Percentiles rank a stretch among this genome's conserved stretches.
Evolutionary conservation across 2,113 vertebrate genomes (phyloP).

Genomic region (Myotis yumanensis): DNA sequence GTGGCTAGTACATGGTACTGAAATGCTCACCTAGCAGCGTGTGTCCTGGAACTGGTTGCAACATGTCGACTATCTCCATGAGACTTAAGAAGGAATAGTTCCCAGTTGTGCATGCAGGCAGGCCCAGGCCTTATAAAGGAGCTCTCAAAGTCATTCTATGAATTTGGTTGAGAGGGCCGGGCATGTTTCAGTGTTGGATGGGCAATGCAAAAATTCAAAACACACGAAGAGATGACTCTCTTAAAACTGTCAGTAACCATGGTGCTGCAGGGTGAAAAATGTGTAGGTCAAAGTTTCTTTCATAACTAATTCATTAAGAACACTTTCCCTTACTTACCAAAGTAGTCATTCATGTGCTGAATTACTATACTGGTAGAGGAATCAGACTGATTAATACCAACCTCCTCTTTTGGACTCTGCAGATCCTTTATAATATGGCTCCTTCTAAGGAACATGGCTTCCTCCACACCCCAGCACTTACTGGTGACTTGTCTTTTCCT

Average conservation of each 20-base stretch:
- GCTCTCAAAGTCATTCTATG: not conserved
- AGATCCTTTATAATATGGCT: not conserved
- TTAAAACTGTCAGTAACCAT: conserved; percentile 25
- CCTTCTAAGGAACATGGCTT: not conserved
- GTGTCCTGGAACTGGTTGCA: conserved; percentile 21
- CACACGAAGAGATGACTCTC: conserved; percentile 57
- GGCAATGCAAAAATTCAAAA: conserved; percentile 10
- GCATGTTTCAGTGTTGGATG: not conserved
- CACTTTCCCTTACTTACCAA: not conserved
- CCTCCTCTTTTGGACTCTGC: not conserved
- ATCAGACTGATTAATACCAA: not conserved
- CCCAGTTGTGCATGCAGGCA: conserved; percentile 9
- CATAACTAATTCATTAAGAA: not conserved
- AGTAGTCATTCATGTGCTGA: not conserved
- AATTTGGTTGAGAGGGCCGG: not conserved
- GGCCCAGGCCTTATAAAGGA: not conserved
- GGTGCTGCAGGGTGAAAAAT: not conserved
- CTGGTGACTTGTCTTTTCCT: not conserved
- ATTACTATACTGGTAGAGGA: not conserved
- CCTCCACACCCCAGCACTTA: not conserved
- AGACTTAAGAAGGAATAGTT: conserved; percentile 4
- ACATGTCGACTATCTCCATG: not conserved
- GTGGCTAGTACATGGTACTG: not conserved
- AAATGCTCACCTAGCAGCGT: not conserved
- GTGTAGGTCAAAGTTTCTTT: not conserved